A percentile compares a stretch with the other conserved stretches of the same genome.
Conservation (phyloP, 1,140 invertebrate genomes). For the Euura saliciscinereae region DNA sequence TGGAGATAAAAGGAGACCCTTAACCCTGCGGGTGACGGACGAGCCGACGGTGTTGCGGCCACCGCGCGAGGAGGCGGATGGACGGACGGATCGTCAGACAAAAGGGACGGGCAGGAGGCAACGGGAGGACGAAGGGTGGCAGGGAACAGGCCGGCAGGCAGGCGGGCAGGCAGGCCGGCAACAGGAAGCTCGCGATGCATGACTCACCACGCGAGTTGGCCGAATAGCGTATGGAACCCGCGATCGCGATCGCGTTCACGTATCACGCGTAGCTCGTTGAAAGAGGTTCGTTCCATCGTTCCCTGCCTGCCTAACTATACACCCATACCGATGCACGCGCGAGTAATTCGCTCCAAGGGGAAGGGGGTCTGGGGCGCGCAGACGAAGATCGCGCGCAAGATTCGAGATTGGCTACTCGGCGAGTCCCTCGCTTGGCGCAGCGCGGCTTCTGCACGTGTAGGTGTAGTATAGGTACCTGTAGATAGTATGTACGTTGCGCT, state of each 20-base stretch:
- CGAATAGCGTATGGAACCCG: conserved; percentile 38
- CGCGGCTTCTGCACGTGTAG: not conserved
- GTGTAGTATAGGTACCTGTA: not conserved
- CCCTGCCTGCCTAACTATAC: not conserved
- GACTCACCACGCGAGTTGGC: conserved; percentile 48
- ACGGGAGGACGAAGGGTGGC: conserved; percentile 15
- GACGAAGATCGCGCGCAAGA: not conserved
- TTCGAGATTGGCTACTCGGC: not conserved
- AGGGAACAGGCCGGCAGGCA: not conserved
- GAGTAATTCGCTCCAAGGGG: too few relatives aligned
- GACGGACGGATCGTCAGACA: conserved; percentile 20
- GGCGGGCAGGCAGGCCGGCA: conserved; percentile 27
- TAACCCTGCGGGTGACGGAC: conserved; percentile 56
- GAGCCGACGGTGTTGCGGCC: conserved; percentile 11
- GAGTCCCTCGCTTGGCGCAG: not conserved
- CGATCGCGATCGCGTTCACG: conserved; percentile 42
- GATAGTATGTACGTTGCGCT: not conserved
- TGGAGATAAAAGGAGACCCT: conserved; percentile 42
- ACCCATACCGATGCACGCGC: not conserved
- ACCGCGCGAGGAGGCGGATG: conserved; percentile 23
- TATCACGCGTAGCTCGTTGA: conserved; percentile 10
- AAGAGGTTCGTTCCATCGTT: not conserved
- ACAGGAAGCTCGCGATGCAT: conserved; percentile 57
- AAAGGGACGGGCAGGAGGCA: conserved; percentile 13
- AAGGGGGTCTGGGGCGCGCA: not conserved